Evolutionary conservation across 2,797 vertebrate species (phyloP).

Genomic region (Euthynnus affinis): DNA sequence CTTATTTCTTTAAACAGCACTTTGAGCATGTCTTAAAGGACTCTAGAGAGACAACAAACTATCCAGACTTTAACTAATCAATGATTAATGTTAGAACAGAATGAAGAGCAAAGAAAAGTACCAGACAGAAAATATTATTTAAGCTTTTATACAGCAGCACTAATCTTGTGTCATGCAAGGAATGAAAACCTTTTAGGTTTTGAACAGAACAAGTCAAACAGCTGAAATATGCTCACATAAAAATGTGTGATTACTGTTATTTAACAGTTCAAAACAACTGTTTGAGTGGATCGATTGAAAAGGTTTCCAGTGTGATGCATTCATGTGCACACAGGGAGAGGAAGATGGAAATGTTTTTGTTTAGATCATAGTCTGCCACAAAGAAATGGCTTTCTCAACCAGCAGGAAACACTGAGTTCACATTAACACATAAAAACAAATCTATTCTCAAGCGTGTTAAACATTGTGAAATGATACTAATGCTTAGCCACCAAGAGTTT

Average conservation of each 20-base stretch:
- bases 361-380: neutral
- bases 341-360: too few relatives aligned
- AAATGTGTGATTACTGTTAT: too few relatives aligned
- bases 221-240: neutral
- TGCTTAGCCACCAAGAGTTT: constrained; percentile 24
- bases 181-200: neutral
- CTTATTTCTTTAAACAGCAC: too few relatives aligned
- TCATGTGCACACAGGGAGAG: neutral
- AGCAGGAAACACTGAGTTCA: neutral
- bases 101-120: neutral
- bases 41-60: neutral
- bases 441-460: constrained; percentile 18
- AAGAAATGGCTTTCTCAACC: neutral
- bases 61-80: neutral
- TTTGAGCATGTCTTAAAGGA: neutral
- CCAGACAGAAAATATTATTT: neutral
- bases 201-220: neutral
- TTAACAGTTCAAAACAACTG: too few relatives aligned
- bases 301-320: neutral
- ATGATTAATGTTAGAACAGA: neutral
- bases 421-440: constrained; percentile 5
- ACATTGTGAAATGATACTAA: constrained; percentile 26
- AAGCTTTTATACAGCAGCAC: neutral
- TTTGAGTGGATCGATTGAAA: neutral
- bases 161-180: neutral